A percentile compares a stretch with the other conserved stretches of the same genome.
Conservation (phyloP, 53 echinoderm and acorn worm genomes). For the Echinometra lucunter region DNA sequence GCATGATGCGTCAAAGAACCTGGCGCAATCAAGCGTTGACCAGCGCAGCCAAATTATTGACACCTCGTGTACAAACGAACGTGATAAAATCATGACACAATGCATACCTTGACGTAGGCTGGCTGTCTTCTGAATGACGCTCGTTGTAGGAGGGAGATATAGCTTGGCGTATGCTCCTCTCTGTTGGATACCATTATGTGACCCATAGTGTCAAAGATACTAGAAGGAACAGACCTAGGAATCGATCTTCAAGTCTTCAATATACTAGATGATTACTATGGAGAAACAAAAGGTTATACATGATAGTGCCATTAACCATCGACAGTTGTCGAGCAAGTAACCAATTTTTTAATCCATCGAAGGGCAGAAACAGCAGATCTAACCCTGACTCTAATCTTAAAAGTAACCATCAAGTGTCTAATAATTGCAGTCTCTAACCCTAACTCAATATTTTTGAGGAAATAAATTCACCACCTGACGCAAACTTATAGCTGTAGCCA, state of each 20-base stretch:
- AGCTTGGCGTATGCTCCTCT: background rate
- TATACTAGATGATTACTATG: background rate
- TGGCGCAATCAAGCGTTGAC: no score
- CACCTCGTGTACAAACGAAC: background rate
- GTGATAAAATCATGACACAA: background rate
- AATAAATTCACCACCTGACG: no score
- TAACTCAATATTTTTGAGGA: no score
- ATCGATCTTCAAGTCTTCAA: background rate
- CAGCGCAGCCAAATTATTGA: no score
- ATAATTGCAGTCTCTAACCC: no score
- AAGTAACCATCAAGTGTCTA: no score
- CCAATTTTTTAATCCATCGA: no score
- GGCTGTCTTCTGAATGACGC: constrained; percentile 44
- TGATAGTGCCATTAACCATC: background rate
- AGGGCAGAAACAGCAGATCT: no score
- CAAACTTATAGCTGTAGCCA: no score
- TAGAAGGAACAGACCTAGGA: background rate
- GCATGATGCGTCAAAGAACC: no score
- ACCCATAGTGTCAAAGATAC: background rate
- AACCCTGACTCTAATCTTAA: no score
- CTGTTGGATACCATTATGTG: background rate
- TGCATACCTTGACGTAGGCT: constrained; percentile 8
- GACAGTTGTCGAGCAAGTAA: background rate
- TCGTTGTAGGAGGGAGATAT: constrained; percentile 22
- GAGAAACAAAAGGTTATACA: background rate